Evolutionary conservation across 2,888 invertebrate species (phyloP).

Genomic region (Conomelus anceps): DNA sequence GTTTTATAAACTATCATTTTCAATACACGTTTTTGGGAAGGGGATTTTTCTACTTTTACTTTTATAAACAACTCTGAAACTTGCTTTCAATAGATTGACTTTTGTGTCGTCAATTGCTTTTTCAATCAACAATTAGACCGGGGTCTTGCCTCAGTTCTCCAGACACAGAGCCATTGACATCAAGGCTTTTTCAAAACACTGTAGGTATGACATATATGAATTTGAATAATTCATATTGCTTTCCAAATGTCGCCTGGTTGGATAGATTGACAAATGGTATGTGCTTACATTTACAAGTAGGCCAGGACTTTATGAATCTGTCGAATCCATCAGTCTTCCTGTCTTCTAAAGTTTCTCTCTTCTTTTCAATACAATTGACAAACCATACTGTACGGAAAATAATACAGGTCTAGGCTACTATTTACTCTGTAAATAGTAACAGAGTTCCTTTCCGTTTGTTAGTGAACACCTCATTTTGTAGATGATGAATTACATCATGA

Average conservation of each 20-base stretch:
- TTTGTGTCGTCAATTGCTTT: background rate
- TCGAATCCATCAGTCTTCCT: background rate
- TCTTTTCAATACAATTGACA: background rate
- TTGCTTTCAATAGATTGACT: no score
- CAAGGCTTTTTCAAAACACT: background rate
- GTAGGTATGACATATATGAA: background rate
- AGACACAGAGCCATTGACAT: background rate
- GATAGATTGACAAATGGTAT: background rate
- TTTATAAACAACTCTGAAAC: no score
- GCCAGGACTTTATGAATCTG: background rate
- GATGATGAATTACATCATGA: background rate
- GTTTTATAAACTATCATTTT: no score
- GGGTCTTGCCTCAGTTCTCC: no score
- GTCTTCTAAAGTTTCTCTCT: background rate
- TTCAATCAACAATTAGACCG: background rate
- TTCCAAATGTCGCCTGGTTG: background rate
- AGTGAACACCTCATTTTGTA: background rate
- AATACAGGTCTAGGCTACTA: no score
- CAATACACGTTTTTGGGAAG: no score
- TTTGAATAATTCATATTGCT: background rate
- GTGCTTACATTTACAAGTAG: background rate
- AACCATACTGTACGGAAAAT: background rate
- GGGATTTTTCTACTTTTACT: no score
- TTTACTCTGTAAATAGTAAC: background rate
- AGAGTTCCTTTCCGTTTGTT: background rate